phyloP scores from a whole-genome alignment of 2,888 invertebrate genomes.

The Ophonus ardosiacus region DNA sequence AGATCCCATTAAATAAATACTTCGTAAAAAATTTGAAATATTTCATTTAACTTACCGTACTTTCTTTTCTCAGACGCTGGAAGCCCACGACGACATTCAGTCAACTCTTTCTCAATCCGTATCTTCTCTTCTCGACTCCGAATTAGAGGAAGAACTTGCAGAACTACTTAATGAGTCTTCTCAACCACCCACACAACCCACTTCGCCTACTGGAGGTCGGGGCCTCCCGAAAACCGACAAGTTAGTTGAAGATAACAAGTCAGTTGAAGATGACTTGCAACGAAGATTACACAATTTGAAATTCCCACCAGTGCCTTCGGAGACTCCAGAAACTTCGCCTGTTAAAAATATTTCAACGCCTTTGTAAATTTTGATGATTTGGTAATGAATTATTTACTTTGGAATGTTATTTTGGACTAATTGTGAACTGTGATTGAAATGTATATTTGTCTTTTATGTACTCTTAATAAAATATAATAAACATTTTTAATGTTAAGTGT shows the following conservation, averaged over 20 bases:
- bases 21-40: background rate
- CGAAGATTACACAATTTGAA: conserved; percentile 34
- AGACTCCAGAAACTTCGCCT: conserved; percentile 27
- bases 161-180: conserved; percentile 77
- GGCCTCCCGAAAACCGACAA: background rate
- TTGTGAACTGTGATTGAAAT: conserved; percentile 46
- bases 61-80: conserved; percentile 77
- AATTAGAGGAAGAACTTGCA: conserved; percentile 83
- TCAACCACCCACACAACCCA: conserved; percentile 20
- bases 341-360: conserved; percentile 9
- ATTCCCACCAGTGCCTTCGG: conserved; percentile 53
- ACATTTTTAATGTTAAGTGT: background rate
- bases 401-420: conserved; percentile 45
- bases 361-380: background rate
- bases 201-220: conserved; percentile 3
- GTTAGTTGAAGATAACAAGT: background rate
- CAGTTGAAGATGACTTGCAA: conserved; percentile 36
- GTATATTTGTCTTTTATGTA: conserved; percentile 29
- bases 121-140: conserved; percentile 78
- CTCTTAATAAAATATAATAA: conserved; percentile 15
- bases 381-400: conserved; percentile 13
- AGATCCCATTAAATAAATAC: too few relatives aligned
- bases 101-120: conserved; percentile 76
- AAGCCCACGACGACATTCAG: conserved; percentile 79
- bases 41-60: background rate